phyloP scores from a whole-genome alignment of 2,113 vertebrate species.

The Syrrhaptes paradoxus region DNA sequence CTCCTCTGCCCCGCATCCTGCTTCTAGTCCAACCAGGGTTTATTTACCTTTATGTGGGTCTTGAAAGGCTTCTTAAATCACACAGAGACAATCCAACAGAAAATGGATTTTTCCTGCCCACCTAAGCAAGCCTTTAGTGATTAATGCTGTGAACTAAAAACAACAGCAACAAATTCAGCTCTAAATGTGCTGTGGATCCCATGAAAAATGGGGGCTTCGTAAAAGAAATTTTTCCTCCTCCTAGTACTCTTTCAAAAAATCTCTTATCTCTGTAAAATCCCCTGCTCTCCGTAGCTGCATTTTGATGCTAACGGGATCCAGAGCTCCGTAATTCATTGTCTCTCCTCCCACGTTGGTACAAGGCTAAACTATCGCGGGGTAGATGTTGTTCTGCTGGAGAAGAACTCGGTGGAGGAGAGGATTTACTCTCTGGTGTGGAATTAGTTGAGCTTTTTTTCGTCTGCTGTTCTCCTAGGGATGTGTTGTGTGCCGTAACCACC shows the following conservation, averaged over 20 bases:
- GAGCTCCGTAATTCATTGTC: slow-evolving; percentile 24
- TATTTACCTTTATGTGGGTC: no score
- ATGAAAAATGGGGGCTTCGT: background rate
- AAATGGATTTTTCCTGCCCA: slow-evolving; percentile 12
- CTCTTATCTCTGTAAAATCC: background rate
- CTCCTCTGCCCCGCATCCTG: no score
- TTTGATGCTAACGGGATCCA: slow-evolving; percentile 33
- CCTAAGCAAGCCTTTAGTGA: slow-evolving; percentile 12
- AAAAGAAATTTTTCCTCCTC: background rate
- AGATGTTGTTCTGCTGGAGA: background rate
- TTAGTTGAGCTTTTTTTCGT: background rate
- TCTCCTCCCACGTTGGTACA: background rate
- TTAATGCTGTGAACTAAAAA: slow-evolving; percentile 15
- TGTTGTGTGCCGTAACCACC: background rate
- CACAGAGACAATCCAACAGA: background rate
- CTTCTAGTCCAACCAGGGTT: background rate
- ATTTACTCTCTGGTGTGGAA: background rate
- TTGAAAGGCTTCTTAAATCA: background rate
- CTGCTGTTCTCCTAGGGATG: background rate
- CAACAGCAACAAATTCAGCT: slow-evolving; percentile 2
- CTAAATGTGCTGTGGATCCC: background rate
- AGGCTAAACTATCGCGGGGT: background rate
- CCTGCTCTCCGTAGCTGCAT: background rate
- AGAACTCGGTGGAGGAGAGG: background rate
- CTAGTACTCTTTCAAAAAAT: background rate